A percentile compares a stretch with the other conserved stretches of the same genome.
Evolutionary conservation across 2,888 invertebrate species (phyloP).

Genomic region (Perdita meconis): DNA sequence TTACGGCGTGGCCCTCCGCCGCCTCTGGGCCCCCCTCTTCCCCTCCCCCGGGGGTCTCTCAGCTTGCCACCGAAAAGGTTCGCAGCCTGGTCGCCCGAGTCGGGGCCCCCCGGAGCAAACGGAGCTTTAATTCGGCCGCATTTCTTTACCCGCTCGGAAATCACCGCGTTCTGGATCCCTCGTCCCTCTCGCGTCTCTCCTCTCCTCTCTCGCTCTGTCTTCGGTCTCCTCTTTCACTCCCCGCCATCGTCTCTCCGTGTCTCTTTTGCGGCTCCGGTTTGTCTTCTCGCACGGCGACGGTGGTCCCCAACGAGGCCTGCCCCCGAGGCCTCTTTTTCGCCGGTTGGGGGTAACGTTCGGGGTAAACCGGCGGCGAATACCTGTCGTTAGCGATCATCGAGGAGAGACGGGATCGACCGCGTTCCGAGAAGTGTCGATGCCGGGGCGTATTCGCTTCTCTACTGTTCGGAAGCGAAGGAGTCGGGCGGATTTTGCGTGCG

Average conservation of each 20-base stretch:
- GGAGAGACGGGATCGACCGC: slow-evolving; percentile 14
- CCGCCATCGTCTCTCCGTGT: slow-evolving; percentile 1
- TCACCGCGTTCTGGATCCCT: slow-evolving; percentile 65
- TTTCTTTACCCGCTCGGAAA: slow-evolving; percentile 70
- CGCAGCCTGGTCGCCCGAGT: slow-evolving; percentile 41
- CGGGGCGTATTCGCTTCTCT: neutral
- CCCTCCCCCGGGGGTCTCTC: slow-evolving; percentile 40
- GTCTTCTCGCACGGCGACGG: slow-evolving; percentile 56
- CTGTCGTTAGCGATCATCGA: slow-evolving; percentile 41
- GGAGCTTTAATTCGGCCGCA: slow-evolving; percentile 74
- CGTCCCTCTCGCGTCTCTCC: slow-evolving; percentile 26
- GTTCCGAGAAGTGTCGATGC: slow-evolving; percentile 36
- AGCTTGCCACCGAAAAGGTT: slow-evolving; percentile 60
- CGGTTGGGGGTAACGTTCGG: slow-evolving; percentile 56
- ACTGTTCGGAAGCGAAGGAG: neutral
- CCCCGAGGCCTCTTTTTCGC: slow-evolving; percentile 55
- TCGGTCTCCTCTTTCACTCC: neutral
- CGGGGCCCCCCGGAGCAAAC: slow-evolving; percentile 70
- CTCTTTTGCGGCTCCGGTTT: slow-evolving; percentile 55
- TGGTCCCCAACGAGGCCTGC: slow-evolving; percentile 63
- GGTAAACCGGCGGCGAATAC: slow-evolving; percentile 51
- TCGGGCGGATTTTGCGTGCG: no score
- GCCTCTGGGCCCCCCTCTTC: slow-evolving; percentile 55
- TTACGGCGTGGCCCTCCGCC: slow-evolving; percentile 71
- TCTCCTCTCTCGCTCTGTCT: neutral